Percentiles rank a stretch among this genome's conserved stretches.
phyloP scores from a whole-genome alignment of 2,797 vertebrate genomes.

The Tympanoctomys barrerae region DNA sequence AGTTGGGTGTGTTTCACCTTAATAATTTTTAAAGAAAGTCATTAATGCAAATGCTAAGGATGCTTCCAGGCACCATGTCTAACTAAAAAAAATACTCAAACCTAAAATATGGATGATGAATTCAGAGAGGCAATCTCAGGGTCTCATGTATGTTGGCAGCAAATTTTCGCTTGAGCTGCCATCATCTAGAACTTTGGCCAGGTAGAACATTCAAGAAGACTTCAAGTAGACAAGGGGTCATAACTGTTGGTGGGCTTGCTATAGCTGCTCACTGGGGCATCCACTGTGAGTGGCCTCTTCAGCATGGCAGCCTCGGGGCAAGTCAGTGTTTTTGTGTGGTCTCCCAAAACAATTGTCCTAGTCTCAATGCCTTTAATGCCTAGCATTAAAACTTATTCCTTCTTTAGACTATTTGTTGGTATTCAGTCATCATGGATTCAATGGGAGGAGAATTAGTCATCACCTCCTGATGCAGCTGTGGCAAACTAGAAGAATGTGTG shows the following conservation, averaged over 20 bases:
- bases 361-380: neutral
- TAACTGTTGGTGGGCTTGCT: neutral
- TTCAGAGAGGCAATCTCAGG: neutral
- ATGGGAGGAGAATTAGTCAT: neutral
- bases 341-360: conserved; percentile 19
- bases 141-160: neutral
- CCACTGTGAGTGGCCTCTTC: neutral
- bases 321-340: neutral
- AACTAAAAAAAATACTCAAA: neutral
- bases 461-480: neutral
- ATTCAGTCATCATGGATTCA: neutral
- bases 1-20: neutral
- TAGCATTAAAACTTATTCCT: neutral
- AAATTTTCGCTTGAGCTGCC: neutral
- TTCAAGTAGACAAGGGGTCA: neutral
- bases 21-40: neutral
- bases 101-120: neutral
- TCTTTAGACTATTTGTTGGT: neutral
- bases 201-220: neutral
- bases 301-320: neutral
- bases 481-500: neutral
- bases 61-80: neutral
- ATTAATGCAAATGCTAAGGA: conserved; percentile 1
- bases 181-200: neutral
- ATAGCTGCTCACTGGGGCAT: neutral